These are phyloP conservation scores for Poeciliopsis prolifica DNA, from an alignment of 2,113 vertebrate species.

Conservation along the genomic window DNA sequence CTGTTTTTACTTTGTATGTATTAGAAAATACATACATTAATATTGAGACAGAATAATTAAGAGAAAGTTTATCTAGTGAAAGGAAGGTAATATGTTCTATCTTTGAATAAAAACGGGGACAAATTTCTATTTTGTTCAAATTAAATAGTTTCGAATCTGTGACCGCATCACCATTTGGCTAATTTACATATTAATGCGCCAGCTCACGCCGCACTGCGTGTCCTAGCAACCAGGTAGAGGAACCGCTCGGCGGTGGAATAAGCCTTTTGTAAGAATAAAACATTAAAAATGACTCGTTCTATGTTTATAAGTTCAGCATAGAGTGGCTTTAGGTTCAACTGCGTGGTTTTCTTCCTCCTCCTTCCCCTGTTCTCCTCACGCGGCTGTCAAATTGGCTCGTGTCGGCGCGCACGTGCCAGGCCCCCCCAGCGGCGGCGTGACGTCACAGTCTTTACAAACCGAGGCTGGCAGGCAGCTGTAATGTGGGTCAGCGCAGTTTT, in stretches of 20 bases:
- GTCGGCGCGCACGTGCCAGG: slow-evolving; percentile 44
- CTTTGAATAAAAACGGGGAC: background rate
- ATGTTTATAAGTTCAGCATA: background rate
- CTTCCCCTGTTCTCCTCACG: slow-evolving; percentile 14
- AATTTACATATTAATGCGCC: slow-evolving; percentile 59
- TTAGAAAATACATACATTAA: background rate
- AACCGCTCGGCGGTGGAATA: slow-evolving; percentile 9
- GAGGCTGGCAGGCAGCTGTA: slow-evolving; percentile 16
- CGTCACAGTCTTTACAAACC: slow-evolving; percentile 49
- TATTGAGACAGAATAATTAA: background rate
- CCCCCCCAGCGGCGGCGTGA: slow-evolving; percentile 40
- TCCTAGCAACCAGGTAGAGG: slow-evolving; percentile 34
- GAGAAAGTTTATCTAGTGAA: background rate
- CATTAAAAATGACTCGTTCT: no score
- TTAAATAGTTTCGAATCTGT: background rate
- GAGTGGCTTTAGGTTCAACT: background rate
- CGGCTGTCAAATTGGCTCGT: slow-evolving; percentile 8
- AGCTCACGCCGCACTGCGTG: background rate
- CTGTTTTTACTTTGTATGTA: no score
- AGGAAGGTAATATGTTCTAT: background rate
- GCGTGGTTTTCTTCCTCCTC: background rate
- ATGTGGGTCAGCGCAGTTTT: slow-evolving; percentile 51
- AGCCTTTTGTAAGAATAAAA: background rate
- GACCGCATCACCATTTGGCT: slow-evolving; percentile 31
- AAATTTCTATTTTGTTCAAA: background rate